Evolutionary conservation across 2,888 invertebrate species (phyloP).

Genomic region (Antheraea assamensis): DNA sequence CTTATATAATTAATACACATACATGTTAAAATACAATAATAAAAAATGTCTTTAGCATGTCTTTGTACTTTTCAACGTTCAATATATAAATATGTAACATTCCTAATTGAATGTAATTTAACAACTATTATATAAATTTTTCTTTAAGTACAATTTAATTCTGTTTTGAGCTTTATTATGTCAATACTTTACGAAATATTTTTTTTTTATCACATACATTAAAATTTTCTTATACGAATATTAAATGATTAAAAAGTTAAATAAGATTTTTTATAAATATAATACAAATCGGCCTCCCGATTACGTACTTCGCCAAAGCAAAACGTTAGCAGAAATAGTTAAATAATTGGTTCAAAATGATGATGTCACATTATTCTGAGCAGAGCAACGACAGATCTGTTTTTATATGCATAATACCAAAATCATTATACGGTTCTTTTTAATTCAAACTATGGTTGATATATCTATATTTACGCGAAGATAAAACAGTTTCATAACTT

Average conservation of each 20-base stretch:
- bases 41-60: constrained; percentile 1
- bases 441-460: too few species aligned
- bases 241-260: neutral
- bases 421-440: too few species aligned
- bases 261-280: neutral
- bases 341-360: too few species aligned
- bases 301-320: too few species aligned
- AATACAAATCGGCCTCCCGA: neutral
- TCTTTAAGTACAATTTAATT: constrained; percentile 4
- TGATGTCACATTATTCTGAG: too few species aligned
- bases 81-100: neutral
- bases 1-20: constrained; percentile 8
- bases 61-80: neutral
- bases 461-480: too few species aligned
- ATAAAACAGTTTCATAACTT: too few species aligned
- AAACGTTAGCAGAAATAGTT: too few species aligned
- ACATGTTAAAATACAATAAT: constrained; percentile 12
- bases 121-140: neutral
- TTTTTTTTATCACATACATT: neutral
- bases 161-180: neutral
- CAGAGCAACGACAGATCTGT: too few species aligned
- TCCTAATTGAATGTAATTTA: neutral
- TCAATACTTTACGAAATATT: neutral
- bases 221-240: neutral
- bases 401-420: too few species aligned